phyloP scores from a whole-genome alignment of 2,888 invertebrate species.

The Cryptophagus acutangulus region DNA sequence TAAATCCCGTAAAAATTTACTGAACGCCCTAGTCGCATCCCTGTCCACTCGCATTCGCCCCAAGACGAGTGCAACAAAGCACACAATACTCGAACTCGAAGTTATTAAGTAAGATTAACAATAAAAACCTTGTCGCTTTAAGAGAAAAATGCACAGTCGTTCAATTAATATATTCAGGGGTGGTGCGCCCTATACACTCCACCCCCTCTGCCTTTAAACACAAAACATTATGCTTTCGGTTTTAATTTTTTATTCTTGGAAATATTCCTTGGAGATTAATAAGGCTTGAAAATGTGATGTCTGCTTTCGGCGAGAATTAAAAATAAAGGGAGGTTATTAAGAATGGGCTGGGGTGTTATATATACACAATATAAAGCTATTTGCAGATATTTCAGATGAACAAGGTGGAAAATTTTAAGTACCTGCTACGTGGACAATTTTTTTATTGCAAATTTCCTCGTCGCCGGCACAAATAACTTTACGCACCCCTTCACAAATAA shows the following conservation, averaged over 20 bases:
- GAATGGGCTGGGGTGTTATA: conserved; percentile 22
- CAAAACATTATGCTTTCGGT: conserved; percentile 45
- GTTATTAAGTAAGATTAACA: conserved; percentile 43
- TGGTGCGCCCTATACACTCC: conserved; percentile 12
- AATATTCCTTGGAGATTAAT: conserved; percentile 47
- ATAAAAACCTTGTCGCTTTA: conserved; percentile 45
- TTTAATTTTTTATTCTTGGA: conserved; percentile 47
- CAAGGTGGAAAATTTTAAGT: conserved; percentile 25
- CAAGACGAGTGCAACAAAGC: too few species aligned
- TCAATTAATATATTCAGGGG: conserved; percentile 48
- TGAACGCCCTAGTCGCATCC: conserved; percentile 33
- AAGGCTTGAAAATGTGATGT: conserved; percentile 46
- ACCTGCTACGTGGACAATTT: conserved; percentile 26
- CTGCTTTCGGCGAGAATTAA: conserved; percentile 44
- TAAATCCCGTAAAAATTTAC: conserved; percentile 37
- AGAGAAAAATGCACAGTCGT: conserved; percentile 48
- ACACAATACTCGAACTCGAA: conserved; percentile 29
- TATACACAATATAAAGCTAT: conserved; percentile 17
- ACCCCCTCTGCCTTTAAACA: conserved; percentile 31
- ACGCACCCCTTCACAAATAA: too few species aligned
- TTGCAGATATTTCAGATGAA: conserved; percentile 25
- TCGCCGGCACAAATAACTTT: too few species aligned
- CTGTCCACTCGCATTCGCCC: conserved; percentile 27
- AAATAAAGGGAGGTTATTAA: conserved; percentile 40
- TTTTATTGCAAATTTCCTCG: conserved; percentile 23